Percentiles rank a stretch among this genome's conserved stretches.
phyloP scores from a whole-genome alignment of 2,113 vertebrate genomes.

The Cyphomyrus plagiostoma region DNA sequence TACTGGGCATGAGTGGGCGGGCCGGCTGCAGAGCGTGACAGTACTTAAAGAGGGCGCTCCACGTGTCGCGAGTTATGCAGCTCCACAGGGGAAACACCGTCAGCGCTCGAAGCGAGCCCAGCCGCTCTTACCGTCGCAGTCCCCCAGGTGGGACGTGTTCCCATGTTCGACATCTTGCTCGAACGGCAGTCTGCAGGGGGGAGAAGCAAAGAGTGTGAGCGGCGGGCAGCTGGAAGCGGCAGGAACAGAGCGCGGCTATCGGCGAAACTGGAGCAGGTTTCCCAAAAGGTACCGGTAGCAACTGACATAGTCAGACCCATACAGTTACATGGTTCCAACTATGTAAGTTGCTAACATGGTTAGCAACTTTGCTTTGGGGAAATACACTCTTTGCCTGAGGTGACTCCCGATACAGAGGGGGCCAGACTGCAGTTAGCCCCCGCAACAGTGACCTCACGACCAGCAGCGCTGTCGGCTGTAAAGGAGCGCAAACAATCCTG shows the following conservation, averaged over 20 bases:
- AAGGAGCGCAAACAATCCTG: conserved; percentile 28
- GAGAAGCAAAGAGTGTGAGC: conserved; percentile 38
- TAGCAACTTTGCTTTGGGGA: not conserved
- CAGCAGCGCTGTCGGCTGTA: conserved; percentile 30
- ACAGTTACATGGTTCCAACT: not conserved
- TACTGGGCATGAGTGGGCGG: not conserved
- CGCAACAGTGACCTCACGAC: conserved; percentile 9
- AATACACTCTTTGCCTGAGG: not conserved
- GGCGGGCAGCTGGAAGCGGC: conserved; percentile 39
- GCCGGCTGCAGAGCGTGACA: not conserved
- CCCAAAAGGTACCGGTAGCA: not conserved
- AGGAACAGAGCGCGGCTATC: not conserved
- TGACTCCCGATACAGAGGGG: not conserved
- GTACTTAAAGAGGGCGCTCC: not conserved
- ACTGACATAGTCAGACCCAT: no score
- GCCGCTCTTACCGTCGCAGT: conserved; percentile 80
- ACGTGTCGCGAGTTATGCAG: not conserved
- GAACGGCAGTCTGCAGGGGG: conserved; percentile 65
- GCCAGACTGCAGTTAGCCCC: not conserved
- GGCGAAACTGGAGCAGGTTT: conserved; percentile 15
- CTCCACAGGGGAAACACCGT: not conserved
- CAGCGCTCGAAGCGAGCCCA: not conserved
- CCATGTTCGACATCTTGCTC: conserved; percentile 83
- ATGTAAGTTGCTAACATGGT: not conserved
- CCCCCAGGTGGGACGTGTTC: conserved; percentile 82